Evolutionary conservation across 2,113 vertebrate species (phyloP), one percentile per base, ranked within the genome.

Genomic region (Aspiorhynchus laticeps): DNA sequence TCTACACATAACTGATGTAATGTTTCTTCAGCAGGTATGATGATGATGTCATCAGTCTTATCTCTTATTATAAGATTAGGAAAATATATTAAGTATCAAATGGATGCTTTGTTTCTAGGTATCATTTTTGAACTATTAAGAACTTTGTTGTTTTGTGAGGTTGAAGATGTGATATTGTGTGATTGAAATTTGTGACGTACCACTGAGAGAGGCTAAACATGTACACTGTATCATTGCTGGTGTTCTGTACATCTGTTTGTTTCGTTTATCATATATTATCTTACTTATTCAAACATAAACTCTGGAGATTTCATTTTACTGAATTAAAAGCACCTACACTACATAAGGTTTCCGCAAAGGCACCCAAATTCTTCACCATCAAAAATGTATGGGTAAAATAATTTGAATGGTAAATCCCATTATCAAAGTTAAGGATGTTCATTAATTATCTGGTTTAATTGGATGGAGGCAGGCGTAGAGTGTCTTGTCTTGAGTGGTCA

Each of bases 361-460:
- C 56, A 61, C 56, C 24, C 3, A 61, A 10, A 61, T 91, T 93
- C 92, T 95, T 94, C 88, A 93, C 90, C 93, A 96, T 94, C 91
- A 92, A 92, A 92, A 95, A 95, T 95, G 96, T 96, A 98, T 96
- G 93, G 93, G 95, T 41, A 36, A 56, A 84, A 93, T 91, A 95
- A 94, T 91, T 74, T 90, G 94, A 97, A 96, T 91, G 95, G 91
- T 95, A 94, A 95, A 96, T 95, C 94, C 96, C 95, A 97, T 98
- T 97, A 97, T 96, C 95, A 94, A 90, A 93, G 92, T 91, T 93
- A 94, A 92, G 86, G 92, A 96, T 94, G 93, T 96, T 98, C 96
- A 99, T 99, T 97, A 99, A 98, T 98, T 97, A 97, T 97, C 95
- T 96, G 92, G 94, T 96, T 96, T 98, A 98, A 98, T 98, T 98